These are phyloP conservation scores for Cephus nigrinus DNA, from an alignment of 2,888 invertebrate species.

Conservation along the genomic window DNA sequence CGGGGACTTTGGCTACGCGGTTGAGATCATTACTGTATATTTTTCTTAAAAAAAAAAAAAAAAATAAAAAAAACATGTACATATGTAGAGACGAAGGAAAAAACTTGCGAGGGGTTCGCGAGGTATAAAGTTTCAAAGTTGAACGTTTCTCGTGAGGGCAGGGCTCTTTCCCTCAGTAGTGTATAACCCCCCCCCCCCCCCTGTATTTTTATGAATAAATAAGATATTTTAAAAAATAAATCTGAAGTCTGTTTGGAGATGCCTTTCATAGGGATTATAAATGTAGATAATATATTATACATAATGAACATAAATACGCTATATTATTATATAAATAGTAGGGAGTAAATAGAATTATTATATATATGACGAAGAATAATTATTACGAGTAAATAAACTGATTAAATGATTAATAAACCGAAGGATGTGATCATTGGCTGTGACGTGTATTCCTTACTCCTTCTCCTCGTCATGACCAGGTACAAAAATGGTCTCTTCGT, in stretches of 20 bases:
- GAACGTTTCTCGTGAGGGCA: conserved; percentile 19
- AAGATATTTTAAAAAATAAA: conserved; percentile 66
- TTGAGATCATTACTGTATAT: background rate
- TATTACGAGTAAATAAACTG: conserved; percentile 66
- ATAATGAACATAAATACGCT: conserved; percentile 65
- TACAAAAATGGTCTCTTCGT: background rate
- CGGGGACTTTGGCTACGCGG: background rate
- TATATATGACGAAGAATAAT: conserved; percentile 59
- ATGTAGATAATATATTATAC: conserved; percentile 67
- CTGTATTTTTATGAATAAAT: conserved; percentile 67
- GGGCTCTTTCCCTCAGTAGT: conserved; percentile 35
- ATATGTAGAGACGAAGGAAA: background rate
- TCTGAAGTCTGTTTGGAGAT: conserved; percentile 67
- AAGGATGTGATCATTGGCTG: conserved; percentile 10
- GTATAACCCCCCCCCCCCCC: conserved; percentile 28
- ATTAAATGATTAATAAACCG: conserved; percentile 61
- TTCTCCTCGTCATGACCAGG: background rate
- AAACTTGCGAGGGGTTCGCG: background rate
- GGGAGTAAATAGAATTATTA: conserved; percentile 60
- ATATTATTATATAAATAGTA: conserved; percentile 54
- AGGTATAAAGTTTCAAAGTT: background rate
- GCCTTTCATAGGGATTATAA: conserved; percentile 67
- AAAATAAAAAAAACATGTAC: background rate
- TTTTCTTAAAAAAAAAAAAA: background rate
- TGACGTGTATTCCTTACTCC: background rate